Evolutionary conservation across 2,797 vertebrate genomes (phyloP), one percentile per base, ranked within the genome.

Genomic region (Manis crassicaudata): DNA sequence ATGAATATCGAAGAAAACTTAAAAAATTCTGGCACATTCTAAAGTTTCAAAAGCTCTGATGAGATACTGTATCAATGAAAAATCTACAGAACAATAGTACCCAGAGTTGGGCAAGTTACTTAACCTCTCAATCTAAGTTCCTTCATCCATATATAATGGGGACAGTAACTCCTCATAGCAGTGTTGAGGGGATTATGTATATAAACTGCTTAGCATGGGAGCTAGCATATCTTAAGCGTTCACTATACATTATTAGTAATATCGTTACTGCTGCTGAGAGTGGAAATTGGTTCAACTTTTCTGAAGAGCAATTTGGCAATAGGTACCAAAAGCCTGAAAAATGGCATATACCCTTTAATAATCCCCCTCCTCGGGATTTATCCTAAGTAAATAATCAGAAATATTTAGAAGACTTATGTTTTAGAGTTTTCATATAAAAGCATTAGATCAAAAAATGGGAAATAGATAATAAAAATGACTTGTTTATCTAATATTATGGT

Each of bases 101-200:
- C 62, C 43, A 76, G 32, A 63, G 6, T 20, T 63, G 52, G 54
- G 60, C 32, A 95, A 92, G 35, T 92, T 40, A 89, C 54, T 83
- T 88, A 94, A 94, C 70, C 63, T 67, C 73, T 94, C 46, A 76
- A 77, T 84, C 20, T 58, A 85, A 52, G 80, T 89, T 89, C 35
- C 50, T 60, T 86, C 63, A 52, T 54, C 35, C 29, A 40, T 40
- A 40, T 85, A 94, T 80, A 92, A 92, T 18, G 43, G 32, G 17
- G 32, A 85, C n/a, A 87, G 35, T 68, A 65, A 35, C 35, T 35
- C 82, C 46, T 88, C 63, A 65, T 3, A 82, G 18, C 23, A 70
- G 11, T 54, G 32, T 75, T 86, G 46, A 79, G 20, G 43, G 60
- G 21, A 80, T 94, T 94, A 67, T 27, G 29, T 58, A 27, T n/a